Base-by-base conservation (phyloP, 1,140 invertebrate species). In the Trichonephila clavata region DNA sequence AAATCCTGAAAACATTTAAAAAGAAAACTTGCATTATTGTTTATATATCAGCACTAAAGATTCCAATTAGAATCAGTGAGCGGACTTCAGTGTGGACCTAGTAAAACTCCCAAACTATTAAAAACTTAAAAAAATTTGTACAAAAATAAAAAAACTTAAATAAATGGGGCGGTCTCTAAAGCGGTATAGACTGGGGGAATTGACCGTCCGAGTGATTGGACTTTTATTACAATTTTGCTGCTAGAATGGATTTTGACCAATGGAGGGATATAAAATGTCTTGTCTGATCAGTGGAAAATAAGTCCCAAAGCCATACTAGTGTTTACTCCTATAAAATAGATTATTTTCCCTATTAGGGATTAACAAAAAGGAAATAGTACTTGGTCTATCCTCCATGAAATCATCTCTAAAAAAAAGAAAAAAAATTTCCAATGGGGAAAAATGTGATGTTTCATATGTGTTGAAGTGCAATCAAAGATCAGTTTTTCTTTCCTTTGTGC, bases 81-180 rank as follows among this genome's bases (percentile, higher is more conserved):
- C 93, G 93, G 87, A 94, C 93, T 94, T 94, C 93, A 84, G 86
- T 94, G 93, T 94, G 93, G 93, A 94, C 93, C 93, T 94, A 93
- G 93, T 90, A 84, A 92, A 86, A 90, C 93, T 94, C 93, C 93
- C 93, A 94, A 94, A 94, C 93, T 89, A 94, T 94, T 84, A 94
- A 88, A 93, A 81, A 93, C 86, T 93, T 63, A 3, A 88, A 88
- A 93, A 88, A 93, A 93, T 88, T 88, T 68, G 83, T 65, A 84
- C 61, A 84, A 43, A 88, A 65, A 50, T 50, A 50, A 10, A 39
- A 92, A 89, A 89, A 84, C 71, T 84, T 65, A 84, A 90, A 90
- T 88, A 24, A 89, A 93, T 87, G 65, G 63, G 93, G 21, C 92
- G 92, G 92, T 93, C 86, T 83, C 13, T 80, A 77, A 50, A 90